A percentile compares a stretch with the other conserved stretches of the same genome.
Evolutionary conservation across 2,113 vertebrate genomes (phyloP).

Genomic region (Colaptes auratus): DNA sequence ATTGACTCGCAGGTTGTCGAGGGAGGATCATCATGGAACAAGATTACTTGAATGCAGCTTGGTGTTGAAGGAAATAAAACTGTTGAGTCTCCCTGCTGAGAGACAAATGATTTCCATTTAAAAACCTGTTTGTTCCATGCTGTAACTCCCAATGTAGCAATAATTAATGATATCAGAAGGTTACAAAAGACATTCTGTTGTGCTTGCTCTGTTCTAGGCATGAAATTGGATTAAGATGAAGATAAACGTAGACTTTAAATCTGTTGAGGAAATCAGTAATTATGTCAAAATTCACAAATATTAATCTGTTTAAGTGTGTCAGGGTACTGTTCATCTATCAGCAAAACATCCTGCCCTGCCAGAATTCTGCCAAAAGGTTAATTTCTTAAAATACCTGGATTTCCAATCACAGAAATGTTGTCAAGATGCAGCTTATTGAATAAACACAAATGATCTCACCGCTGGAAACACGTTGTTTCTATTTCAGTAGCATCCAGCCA

Average conservation of each 20-base stretch:
- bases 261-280: slow-evolving; percentile 75
- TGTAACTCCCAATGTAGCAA: slow-evolving; percentile 79
- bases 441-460: background rate
- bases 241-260: slow-evolving; percentile 71
- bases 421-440: background rate
- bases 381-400: slow-evolving; percentile 17
- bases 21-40: slow-evolving; percentile 60
- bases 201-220: slow-evolving; percentile 70
- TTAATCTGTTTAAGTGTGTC: slow-evolving; percentile 50
- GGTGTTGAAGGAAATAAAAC: slow-evolving; percentile 73
- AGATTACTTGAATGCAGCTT: slow-evolving; percentile 54
- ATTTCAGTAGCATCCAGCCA: slow-evolving; percentile 30
- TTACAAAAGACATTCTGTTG: slow-evolving; percentile 74
- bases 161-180: slow-evolving; percentile 83
- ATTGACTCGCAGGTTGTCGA: slow-evolving; percentile 44
- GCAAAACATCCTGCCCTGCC: slow-evolving; percentile 1
- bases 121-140: slow-evolving; percentile 78
- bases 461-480: slow-evolving; percentile 18
- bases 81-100: slow-evolving; percentile 77
- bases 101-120: slow-evolving; percentile 85
- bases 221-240: slow-evolving; percentile 83
- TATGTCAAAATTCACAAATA: slow-evolving; percentile 66
- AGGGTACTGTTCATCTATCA: background rate
- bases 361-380: background rate
- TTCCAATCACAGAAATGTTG: background rate